Evolutionary conservation across 2,797 vertebrate genomes (phyloP).

Genomic region (Chloroceryle inda): DNA sequence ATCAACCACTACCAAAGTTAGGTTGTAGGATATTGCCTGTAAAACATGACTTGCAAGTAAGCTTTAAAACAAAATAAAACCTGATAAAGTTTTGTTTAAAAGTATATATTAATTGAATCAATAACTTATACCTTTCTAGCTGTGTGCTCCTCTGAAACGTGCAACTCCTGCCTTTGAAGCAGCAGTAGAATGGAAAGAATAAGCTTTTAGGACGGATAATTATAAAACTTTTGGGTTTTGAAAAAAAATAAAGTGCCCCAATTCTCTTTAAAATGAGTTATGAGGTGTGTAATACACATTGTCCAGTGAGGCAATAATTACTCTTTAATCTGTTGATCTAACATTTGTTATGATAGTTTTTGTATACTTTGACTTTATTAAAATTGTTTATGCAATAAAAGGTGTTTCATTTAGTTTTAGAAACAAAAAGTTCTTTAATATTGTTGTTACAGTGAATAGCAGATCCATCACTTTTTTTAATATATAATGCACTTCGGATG

Average conservation of each 20-base stretch:
- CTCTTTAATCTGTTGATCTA: background rate
- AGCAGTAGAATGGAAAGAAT: background rate
- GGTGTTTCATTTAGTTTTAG: background rate
- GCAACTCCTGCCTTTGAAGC: background rate
- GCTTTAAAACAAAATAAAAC: background rate
- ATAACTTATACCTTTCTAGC: background rate
- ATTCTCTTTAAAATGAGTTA: background rate
- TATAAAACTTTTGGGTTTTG: background rate
- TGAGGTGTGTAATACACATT: background rate
- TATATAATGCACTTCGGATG: background rate
- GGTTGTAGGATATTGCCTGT: background rate
- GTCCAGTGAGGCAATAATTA: background rate
- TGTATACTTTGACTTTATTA: background rate
- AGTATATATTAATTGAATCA: background rate
- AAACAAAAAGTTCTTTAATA: background rate
- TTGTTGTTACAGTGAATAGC: background rate
- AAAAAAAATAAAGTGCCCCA: background rate
- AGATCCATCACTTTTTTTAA: background rate
- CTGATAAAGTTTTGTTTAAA: background rate
- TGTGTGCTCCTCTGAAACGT: background rate
- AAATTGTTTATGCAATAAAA: conserved; percentile 25
- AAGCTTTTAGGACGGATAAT: background rate
- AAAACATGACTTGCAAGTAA: background rate
- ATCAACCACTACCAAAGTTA: background rate
- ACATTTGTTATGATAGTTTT: background rate